These are phyloP conservation scores for Trinectes maculatus DNA, from an alignment of 2,113 vertebrate genomes.

Conservation along the genomic window DNA sequence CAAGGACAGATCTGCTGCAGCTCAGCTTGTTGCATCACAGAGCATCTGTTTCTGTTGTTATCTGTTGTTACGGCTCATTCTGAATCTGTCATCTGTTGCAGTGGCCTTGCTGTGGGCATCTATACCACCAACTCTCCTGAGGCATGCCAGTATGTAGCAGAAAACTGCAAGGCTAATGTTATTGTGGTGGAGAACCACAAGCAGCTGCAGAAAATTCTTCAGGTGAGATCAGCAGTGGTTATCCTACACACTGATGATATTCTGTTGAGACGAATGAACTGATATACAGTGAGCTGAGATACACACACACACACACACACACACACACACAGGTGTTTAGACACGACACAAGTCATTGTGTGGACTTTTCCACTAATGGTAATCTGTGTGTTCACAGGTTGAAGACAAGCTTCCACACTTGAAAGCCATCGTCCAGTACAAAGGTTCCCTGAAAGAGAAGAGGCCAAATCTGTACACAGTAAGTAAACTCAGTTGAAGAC, in stretches of 20 bases:
- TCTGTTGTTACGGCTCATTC: background rate
- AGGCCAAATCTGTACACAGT: slow-evolving; percentile 87
- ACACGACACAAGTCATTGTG: no score
- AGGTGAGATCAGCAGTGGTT: slow-evolving; percentile 78
- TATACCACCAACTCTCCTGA: slow-evolving; percentile 93
- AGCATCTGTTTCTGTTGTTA: slow-evolving; percentile 18
- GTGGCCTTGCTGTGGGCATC: slow-evolving; percentile 92
- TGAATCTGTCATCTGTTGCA: slow-evolving; percentile 54
- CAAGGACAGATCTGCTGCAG: background rate
- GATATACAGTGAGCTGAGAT: no score
- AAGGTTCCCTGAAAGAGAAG: slow-evolving; percentile 81
- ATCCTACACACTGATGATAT: background rate
- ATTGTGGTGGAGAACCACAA: slow-evolving; percentile 91
- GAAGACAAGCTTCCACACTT: slow-evolving; percentile 83
- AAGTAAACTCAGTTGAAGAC: slow-evolving; percentile 31
- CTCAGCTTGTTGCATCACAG: slow-evolving; percentile 21
- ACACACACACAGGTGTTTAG: no score
- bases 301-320: no score
- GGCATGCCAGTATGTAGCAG: slow-evolving; percentile 88
- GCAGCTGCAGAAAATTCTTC: slow-evolving; percentile 91
- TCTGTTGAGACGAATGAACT: background rate
- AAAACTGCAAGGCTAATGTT: slow-evolving; percentile 86
- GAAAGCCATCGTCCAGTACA: slow-evolving; percentile 92
- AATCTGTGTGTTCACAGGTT: slow-evolving; percentile 73
- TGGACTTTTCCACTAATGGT: background rate